Evolutionary conservation across 2,888 invertebrate genomes (phyloP), one percentile per base, ranked within the genome.

Genomic region (Xestobium rufovillosum): DNA sequence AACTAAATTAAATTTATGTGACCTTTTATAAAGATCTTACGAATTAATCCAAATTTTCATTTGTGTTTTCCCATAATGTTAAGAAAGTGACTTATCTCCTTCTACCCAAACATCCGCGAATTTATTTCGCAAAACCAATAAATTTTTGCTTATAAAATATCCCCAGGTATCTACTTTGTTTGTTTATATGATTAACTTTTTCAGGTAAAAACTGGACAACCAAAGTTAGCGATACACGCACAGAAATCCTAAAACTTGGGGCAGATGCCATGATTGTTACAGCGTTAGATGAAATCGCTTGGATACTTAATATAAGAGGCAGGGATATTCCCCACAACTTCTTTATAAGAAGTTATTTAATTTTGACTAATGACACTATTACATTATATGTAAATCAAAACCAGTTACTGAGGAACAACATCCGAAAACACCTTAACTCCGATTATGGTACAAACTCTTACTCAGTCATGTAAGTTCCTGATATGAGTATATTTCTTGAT

Each of bases 281-380:
- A 0, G 83, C 89, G 0, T 64, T 92, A 36, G 89, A 91, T 51
- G 91, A 92, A 63, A 78, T 85, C 28, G 87, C 90, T 0, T 92
- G 91, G 83, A 65, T 92, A 17, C 69, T 91, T 19, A 94, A 94
- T 61, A 76, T 94, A 11, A 73, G 92, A n/a, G 91, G 89, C 0
- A 69, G 76, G 38, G 92, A 94, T 66, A 72, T 88, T 44, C 82
- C 83, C 0, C 81, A 78, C 59, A 84, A 83, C 1, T 90, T 92
- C 0, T 78, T 87, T 11, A 68, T 89, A 4, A 78, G 81, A 55
- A 78, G 85, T 26, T 89, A 87, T 58, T 73, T 81, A 2, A 66
- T 87, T 26, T 61, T 89, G 27, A 80, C 79, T 38, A 67, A 71
- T 43, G 67, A 72, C 3, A 74, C 78, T 35, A 68, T 86, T 14